Base-by-base conservation (phyloP, 2,113 vertebrate species). In the Lepidothrix coronata region DNA sequence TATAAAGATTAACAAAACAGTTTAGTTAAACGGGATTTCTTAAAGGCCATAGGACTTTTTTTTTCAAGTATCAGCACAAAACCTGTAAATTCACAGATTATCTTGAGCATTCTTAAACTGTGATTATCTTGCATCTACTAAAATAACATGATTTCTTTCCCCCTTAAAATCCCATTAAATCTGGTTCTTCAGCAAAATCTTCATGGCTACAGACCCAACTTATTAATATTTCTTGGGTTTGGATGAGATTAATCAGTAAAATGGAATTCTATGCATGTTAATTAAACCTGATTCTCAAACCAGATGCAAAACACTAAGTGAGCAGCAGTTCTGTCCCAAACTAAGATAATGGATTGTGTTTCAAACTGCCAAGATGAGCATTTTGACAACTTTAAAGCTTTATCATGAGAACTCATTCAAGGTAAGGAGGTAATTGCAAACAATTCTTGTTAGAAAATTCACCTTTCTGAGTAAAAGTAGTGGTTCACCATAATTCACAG, bases 1-100 rank as follows among this genome's bases (percentile, higher is more conserved):
- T 48, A 67, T 11, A 70, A 67, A 52, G 31, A 62, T 2, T 1
- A 68, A 44, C 20, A 44, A 71, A 92, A 44, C 0, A 0, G 43
- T 94, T 96, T 62, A 76, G 71, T 62, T 79, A 83, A 83, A 85
- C 39, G 48, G 25, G 24, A 20, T 67, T 91, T 91, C 75, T 88
- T 91, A 88, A 94, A 90, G 43, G 55, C 63, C 55, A 77, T 14
- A 6, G 35, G 33, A 57, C 4, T 13, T 43, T 76, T 94, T 76
- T 94, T 91, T 85, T 72, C 30, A 30, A 1, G 1, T 24, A 73
- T 58, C 70, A 66, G 54, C 48, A 80, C 21, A 66, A 59, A 88
- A 82, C 59, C 9, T 30, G 2, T 33, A 44, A 71, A 14, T 54
- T 73, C 23, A 33, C 5, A 35, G 8, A 3, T 37, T 49, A 79